phyloP scores from a whole-genome alignment of 2,797 vertebrate genomes.

The Argyrosomus regius region DNA sequence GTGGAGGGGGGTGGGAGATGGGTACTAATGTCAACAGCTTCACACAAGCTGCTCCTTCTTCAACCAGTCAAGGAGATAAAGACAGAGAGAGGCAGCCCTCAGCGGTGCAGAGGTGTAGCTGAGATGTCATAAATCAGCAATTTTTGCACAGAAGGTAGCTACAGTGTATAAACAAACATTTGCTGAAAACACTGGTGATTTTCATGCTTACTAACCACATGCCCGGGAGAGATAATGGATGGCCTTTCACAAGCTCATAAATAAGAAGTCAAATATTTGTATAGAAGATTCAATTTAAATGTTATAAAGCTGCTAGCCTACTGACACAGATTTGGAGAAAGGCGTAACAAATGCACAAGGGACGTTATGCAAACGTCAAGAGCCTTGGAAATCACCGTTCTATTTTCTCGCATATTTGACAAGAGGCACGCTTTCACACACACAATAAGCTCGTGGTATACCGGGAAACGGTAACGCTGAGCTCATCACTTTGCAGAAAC shows the following conservation, averaged over 20 bases:
- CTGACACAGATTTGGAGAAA: constrained; percentile 75
- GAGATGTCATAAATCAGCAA: constrained; percentile 45
- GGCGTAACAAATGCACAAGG: constrained; percentile 41
- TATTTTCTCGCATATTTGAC: constrained; percentile 64
- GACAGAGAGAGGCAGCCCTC: constrained; percentile 11
- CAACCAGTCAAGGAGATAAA: constrained; percentile 28
- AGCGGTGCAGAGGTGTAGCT: background rate
- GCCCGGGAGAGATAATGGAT: constrained; percentile 28
- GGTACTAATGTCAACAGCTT: constrained; percentile 66
- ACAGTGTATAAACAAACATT: constrained; percentile 40
- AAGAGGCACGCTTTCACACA: constrained; percentile 65
- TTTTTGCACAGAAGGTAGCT: constrained; percentile 33
- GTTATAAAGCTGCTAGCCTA: constrained; percentile 51
- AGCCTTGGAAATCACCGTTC: constrained; percentile 45
- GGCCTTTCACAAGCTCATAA: constrained; percentile 30
- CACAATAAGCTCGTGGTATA: constrained; percentile 70
- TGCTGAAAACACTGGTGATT: constrained; percentile 27
- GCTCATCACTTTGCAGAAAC: constrained; percentile 86
- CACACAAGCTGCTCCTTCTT: constrained; percentile 69
- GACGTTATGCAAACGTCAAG: constrained; percentile 58
- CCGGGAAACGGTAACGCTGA: constrained; percentile 83
- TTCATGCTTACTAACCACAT: constrained; percentile 36
- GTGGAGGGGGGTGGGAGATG: constrained; percentile 38
- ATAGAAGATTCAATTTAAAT: constrained; percentile 46
- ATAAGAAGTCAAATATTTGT: constrained; percentile 61